Evolutionary conservation across 1,140 invertebrate species (phyloP).

Genomic region (Gonatopus flavifemur): DNA sequence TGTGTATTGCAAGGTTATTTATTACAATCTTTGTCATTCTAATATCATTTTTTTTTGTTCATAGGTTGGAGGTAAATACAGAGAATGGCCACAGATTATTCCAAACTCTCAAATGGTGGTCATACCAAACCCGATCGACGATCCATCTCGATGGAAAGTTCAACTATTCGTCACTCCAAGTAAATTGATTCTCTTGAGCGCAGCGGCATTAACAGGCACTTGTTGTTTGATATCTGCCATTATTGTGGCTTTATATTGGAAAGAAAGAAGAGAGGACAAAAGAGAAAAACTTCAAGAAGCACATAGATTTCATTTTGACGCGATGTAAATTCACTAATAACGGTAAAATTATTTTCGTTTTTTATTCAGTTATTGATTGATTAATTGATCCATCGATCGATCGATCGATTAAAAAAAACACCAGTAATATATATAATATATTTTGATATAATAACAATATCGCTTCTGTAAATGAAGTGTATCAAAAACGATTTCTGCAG

Average conservation of each 20-base stretch:
- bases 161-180: slow-evolving; percentile 96
- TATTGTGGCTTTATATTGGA: slow-evolving; percentile 87
- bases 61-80: slow-evolving; percentile 53
- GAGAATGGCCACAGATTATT: slow-evolving; percentile 90
- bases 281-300: slow-evolving; percentile 86
- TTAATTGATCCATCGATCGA: no score
- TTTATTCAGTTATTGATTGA: no score
- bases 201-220: slow-evolving; percentile 83
- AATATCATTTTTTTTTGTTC: slow-evolving; percentile 1
- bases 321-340: no score
- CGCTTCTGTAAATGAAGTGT: no score
- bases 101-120: slow-evolving; percentile 97
- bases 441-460: no score
- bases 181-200: slow-evolving; percentile 89
- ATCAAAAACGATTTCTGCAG: no score
- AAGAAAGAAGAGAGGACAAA: slow-evolving; percentile 89
- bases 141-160: slow-evolving; percentile 83
- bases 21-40: not conserved
- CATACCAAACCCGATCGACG: slow-evolving; percentile 80
- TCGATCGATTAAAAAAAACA: no score
- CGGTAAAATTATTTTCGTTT: no score
- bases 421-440: no score
- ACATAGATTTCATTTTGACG: slow-evolving; percentile 83
- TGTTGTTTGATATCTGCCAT: slow-evolving; percentile 84
- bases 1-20: slow-evolving; percentile 56